Base-by-base conservation (phyloP, 2,888 invertebrate genomes). In the Tubiluchus corallicola region DNA sequence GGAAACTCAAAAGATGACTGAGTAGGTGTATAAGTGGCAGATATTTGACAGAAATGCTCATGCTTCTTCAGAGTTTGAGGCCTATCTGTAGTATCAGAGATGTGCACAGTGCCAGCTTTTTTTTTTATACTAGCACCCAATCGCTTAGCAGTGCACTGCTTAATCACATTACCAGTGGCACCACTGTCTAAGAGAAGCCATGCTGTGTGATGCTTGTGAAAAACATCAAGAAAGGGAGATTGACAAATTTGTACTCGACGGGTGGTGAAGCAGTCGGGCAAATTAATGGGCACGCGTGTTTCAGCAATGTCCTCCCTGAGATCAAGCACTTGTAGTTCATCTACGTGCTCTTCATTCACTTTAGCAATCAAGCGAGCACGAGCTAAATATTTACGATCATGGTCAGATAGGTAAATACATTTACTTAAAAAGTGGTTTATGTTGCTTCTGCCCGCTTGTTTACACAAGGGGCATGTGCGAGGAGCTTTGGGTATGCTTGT, bases 351-450 rank as follows among this genome's bases (percentile, higher is more conserved):
- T 17, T 45, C 47, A 4, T 13, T 41, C 1, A 37, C 17, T 9
- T 20, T 13, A 20, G n/a, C 38, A n/a, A 44, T 42, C 4, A 45
- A 44, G 3, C 48, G 20, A 3, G 48, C 40, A 17, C 38, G 47
- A 13, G 40, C 20, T 21, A 51, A 47, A 37, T 47, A 54, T 20
- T 37, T 17, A 42, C 41, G 17, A 21, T 51, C 52, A n/a, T 45
- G 21, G 1, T 47, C 48, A 4, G 52, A 52, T 20, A 53, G 41
- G 29, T 37, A 49, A 19, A 21, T 48, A 37, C 51, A 52, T n/a
- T 21, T 38, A 18, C 49, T 50, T 4, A 54, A 38, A 17, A 46
- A 53, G 20, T 53, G 49, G 9, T 47, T 18, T n/a, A n/a, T n/a
- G 29, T 29, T 5, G 5, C 9, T 5, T n/a, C 29, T 5, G n/a